A percentile compares a stretch with the other conserved stretches of the same genome.
phyloP scores from a whole-genome alignment of 1,140 invertebrate species.

The Phocides pigmalion region DNA sequence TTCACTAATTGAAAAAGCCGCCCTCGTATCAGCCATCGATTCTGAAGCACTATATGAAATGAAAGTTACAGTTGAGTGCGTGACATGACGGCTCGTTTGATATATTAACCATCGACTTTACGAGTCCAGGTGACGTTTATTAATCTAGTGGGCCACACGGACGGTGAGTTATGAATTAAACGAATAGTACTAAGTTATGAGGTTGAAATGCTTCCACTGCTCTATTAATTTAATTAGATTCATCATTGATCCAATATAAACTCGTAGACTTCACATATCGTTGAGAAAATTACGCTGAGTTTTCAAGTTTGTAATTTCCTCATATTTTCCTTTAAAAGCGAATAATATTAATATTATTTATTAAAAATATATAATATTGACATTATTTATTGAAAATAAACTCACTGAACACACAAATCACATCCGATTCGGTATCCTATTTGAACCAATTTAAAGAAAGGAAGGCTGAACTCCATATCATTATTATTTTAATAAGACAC shows the following conservation, averaged over 20 bases:
- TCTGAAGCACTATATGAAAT: slow-evolving; percentile 78
- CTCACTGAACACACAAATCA: too few relatives aligned
- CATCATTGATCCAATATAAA: slow-evolving; percentile 8
- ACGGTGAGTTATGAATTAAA: slow-evolving; percentile 54
- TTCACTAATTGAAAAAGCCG: slow-evolving; percentile 80
- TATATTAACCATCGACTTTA: slow-evolving; percentile 77
- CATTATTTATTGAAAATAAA: too few relatives aligned
- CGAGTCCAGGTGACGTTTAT: slow-evolving; percentile 67
- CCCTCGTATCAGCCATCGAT: slow-evolving; percentile 67
- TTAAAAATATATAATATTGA: too few relatives aligned
- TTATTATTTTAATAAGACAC: too few relatives aligned
- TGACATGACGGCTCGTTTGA: slow-evolving; percentile 58
- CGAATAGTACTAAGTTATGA: slow-evolving; percentile 25
- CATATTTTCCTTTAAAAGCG: too few relatives aligned
- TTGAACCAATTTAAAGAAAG: too few relatives aligned
- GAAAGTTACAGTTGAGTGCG: slow-evolving; percentile 61
- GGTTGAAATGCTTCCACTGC: not conserved
- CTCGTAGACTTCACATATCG: not conserved
- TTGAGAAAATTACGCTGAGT: not conserved
- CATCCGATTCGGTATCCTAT: too few relatives aligned
- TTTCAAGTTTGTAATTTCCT: too few relatives aligned
- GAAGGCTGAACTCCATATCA: too few relatives aligned
- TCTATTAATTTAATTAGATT: slow-evolving; percentile 21
- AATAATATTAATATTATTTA: too few relatives aligned
- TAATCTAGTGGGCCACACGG: slow-evolving; percentile 59